Base-by-base conservation (phyloP, 1,140 invertebrate genomes). In the Scaptomyza hsui region DNA sequence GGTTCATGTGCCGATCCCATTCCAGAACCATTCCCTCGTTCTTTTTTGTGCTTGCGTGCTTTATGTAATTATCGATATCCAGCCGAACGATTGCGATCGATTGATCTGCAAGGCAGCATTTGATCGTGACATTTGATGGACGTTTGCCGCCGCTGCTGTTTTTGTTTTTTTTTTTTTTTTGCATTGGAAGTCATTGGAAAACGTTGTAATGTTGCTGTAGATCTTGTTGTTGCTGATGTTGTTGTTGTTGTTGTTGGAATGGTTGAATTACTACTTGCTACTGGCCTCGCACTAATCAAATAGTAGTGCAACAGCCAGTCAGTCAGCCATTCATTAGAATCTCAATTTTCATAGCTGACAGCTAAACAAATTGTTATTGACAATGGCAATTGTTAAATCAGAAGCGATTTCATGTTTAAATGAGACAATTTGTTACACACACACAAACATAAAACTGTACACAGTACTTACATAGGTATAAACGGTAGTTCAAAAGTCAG, bases 61-160 rank as follows among this genome's bases (percentile, higher is more conserved):
- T 68, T 61, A 37, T 39, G 81, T 76, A 85, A 85, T 85, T 85
- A 85, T 44, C 45, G 42, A 18, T 60, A 65, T 73, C 42, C 75
- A 47, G 69, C 42, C 72, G 55, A 48, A 68, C 42, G 69, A 77
- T 71, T 62, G 29, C 68, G 62, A 44, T 62, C 81, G 73, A 86
- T 83, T 83, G 79, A 83, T 83, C 79, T 85, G 80, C 76, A 68
- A 70, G 74, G 69, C 75, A 72, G 55, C 79, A 74, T 75, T 75
- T 72, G 81, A 85, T 85, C 81, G 81, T 85, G 81, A 85, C 81
- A 85, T 76, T 85, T 85, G 81, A 85, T 85, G 67, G 81, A 85
- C 81, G 70, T 86, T 86, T 85, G 81, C 81, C 73, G 81, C 82
- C 81, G 81, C 81, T 85, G 81, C 81, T 41, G 81, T 85, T 76